These are phyloP conservation scores for Enteromius mattozi DNA, from an alignment of 2,797 vertebrate species.

Conservation along the genomic window DNA sequence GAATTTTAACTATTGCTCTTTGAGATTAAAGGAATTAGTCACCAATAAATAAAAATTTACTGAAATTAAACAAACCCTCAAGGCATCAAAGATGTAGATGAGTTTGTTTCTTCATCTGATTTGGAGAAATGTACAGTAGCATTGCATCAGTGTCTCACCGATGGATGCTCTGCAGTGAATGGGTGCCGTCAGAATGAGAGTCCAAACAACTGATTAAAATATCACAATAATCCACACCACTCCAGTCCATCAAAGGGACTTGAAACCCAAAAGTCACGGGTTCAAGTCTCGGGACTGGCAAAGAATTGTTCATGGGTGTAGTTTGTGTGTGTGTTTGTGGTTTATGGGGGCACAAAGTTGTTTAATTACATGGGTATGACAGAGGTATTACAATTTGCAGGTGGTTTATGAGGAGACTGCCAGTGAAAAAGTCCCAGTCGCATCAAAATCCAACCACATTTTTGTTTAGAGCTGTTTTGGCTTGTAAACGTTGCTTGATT, in stretches of 20 bases:
- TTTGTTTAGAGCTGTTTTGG: neutral
- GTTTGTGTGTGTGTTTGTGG: neutral
- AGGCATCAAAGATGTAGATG: too few relatives aligned
- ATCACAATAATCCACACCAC: neutral
- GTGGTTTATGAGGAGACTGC: too few relatives aligned
- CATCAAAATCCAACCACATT: too few relatives aligned
- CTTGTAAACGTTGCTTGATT: neutral
- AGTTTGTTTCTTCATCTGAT: too few relatives aligned
- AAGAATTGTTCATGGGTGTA: too few relatives aligned
- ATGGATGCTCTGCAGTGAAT: neutral
- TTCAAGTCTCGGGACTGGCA: too few relatives aligned
- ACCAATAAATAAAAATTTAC: neutral
- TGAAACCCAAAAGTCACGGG: too few relatives aligned
- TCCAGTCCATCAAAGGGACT: too few relatives aligned
- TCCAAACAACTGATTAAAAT: neutral
- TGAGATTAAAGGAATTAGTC: slow-evolving; percentile 2
- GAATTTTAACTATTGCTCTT: neutral
- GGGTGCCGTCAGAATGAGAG: neutral
- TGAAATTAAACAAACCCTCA: neutral
- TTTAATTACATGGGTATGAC: too few relatives aligned
- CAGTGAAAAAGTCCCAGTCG: too few relatives aligned
- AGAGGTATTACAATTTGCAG: too few relatives aligned
- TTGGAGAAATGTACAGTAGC: neutral
- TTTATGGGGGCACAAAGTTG: too few relatives aligned
- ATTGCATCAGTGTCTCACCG: neutral